A percentile compares a stretch with the other conserved stretches of the same genome.
Conservation (phyloP, 1,140 invertebrate species). For the Cheumatopsyche charites region DNA sequence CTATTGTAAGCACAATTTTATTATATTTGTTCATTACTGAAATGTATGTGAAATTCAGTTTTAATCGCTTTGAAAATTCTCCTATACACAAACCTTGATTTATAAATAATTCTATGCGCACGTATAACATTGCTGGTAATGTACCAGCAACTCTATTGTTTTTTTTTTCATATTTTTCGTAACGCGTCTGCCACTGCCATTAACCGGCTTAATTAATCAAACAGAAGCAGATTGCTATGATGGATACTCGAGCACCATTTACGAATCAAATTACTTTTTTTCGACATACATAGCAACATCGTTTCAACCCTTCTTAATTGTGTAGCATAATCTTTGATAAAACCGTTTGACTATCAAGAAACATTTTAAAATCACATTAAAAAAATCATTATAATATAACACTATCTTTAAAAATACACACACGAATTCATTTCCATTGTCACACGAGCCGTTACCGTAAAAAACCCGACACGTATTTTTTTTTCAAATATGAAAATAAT, state of each 20-base stretch:
- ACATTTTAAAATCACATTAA: background rate
- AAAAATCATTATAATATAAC: background rate
- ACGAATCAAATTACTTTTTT: too few species aligned
- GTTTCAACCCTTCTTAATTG: too few species aligned
- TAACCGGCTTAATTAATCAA: slow-evolving; percentile 22
- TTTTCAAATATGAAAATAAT: slow-evolving; percentile 28
- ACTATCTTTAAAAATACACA: background rate
- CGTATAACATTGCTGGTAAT: slow-evolving; percentile 10
- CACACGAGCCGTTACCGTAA: background rate
- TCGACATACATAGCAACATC: too few species aligned
- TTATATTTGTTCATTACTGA: slow-evolving; percentile 19
- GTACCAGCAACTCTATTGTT: slow-evolving; percentile 9
- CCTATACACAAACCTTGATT: background rate
- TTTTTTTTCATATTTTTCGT: background rate
- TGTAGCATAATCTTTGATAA: too few species aligned
- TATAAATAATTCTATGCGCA: background rate
- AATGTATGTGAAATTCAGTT: slow-evolving; percentile 8
- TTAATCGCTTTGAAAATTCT: background rate
- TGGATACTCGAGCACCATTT: background rate
- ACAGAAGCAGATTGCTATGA: slow-evolving; percentile 14
- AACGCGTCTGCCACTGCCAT: slow-evolving; percentile 4
- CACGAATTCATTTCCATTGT: slow-evolving; percentile 6
- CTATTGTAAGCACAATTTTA: slow-evolving; percentile 4
- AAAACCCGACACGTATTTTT: slow-evolving; percentile 18
- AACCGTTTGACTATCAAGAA: too few species aligned